Evolutionary conservation across 2,797 vertebrate genomes (phyloP).

Genomic region (Scyliorhinus canicula): DNA sequence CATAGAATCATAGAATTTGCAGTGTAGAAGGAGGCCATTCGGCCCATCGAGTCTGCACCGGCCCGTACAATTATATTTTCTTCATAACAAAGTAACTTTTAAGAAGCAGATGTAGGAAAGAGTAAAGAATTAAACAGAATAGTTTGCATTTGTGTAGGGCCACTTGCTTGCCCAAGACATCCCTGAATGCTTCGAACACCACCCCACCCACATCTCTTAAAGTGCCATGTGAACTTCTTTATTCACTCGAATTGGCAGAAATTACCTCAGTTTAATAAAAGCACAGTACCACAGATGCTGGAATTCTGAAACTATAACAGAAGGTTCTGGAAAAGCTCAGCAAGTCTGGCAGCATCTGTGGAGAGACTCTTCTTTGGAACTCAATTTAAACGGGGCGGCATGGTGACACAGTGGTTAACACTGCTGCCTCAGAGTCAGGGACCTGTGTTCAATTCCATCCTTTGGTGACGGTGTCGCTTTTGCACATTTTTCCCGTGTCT

Average conservation of each 20-base stretch:
- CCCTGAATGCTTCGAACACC: not conserved
- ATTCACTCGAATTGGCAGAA: not conserved
- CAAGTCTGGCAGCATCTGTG: not conserved
- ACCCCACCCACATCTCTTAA: not conserved
- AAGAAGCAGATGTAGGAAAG: not conserved
- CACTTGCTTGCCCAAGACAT: not conserved
- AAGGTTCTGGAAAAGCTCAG: too few species aligned
- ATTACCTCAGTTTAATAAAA: not conserved
- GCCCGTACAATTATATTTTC: not conserved
- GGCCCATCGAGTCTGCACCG: too few species aligned
- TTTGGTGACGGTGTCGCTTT: too few species aligned
- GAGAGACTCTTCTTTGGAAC: too few species aligned
- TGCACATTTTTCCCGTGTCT: too few species aligned
- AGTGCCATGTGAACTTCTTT: not conserved
- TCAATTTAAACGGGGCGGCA: too few species aligned
- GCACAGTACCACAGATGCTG: not conserved
- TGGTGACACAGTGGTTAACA: too few species aligned
- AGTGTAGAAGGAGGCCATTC: too few species aligned
- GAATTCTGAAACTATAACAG: too few species aligned
- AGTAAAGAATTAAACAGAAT: not conserved
- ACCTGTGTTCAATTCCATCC: too few species aligned
- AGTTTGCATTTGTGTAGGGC: not conserved
- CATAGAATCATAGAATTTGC: too few species aligned
- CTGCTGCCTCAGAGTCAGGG: too few species aligned
- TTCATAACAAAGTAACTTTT: not conserved